Evolutionary conservation across 2,888 invertebrate species (phyloP).

Genomic region (Stenolophus ochropezus): DNA sequence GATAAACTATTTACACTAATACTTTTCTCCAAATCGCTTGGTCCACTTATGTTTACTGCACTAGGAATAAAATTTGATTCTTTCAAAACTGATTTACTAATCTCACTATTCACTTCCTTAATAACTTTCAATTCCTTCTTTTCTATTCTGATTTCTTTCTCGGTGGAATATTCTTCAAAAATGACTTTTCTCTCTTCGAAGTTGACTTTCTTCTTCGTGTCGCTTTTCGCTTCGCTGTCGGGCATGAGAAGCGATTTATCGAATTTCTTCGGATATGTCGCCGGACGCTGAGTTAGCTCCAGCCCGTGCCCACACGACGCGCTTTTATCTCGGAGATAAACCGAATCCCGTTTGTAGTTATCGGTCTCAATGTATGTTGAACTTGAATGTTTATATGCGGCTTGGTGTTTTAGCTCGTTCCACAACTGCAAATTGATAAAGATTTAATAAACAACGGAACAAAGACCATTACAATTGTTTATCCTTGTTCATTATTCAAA

Average conservation of each 20-base stretch:
- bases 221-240: slow-evolving; percentile 29
- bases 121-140: slow-evolving; percentile 61
- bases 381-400: slow-evolving; percentile 72
- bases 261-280: slow-evolving; percentile 71
- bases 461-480: background rate
- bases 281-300: slow-evolving; percentile 81
- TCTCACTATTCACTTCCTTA: slow-evolving; percentile 52
- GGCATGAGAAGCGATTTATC: slow-evolving; percentile 50
- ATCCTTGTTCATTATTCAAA: background rate
- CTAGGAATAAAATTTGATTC: slow-evolving; percentile 38
- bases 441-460: slow-evolving; percentile 9
- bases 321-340: slow-evolving; percentile 84
- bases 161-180: slow-evolving; percentile 35
- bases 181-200: slow-evolving; percentile 67
- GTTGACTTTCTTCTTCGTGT: slow-evolving; percentile 69
- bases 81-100: slow-evolving; percentile 37
- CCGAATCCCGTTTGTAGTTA: slow-evolving; percentile 72
- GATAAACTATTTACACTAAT: slow-evolving; percentile 71
- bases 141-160: slow-evolving; percentile 64
- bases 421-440: slow-evolving; percentile 76
- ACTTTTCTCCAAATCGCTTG: slow-evolving; percentile 69
- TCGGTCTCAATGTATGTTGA: slow-evolving; percentile 70
- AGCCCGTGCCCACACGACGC: slow-evolving; percentile 86
- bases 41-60: slow-evolving; percentile 46
- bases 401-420: slow-evolving; percentile 81